Evolutionary conservation across 2,888 invertebrate species (phyloP).

Genomic region (Drosophila niveifrons): DNA sequence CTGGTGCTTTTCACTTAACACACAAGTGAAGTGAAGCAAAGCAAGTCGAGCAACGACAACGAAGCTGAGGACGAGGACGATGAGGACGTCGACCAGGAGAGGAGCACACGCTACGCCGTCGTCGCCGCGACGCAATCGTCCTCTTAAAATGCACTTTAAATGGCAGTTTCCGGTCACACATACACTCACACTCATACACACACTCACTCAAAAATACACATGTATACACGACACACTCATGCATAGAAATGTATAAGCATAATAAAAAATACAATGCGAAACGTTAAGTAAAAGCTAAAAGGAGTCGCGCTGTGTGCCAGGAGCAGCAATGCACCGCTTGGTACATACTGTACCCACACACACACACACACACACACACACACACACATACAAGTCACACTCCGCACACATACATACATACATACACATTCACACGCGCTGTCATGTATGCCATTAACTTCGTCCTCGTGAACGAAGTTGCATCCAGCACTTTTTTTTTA

Average conservation of each 20-base stretch:
- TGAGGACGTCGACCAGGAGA: constrained; percentile 31
- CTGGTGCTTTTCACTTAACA: constrained; percentile 67
- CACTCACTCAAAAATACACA: constrained; percentile 23
- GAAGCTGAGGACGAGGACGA: constrained; percentile 17
- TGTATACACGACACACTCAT: constrained; percentile 17
- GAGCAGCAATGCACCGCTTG: constrained; percentile 80
- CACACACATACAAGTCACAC: too few relatives aligned
- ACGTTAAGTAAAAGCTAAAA: constrained; percentile 64
- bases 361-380: constrained; percentile 26
- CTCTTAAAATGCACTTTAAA: constrained; percentile 83
- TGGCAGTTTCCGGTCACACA: constrained; percentile 84
- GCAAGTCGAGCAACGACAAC: constrained; percentile 13
- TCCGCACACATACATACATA: constrained; percentile 26
- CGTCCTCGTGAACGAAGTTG: constrained; percentile 48
- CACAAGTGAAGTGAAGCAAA: constrained; percentile 66
- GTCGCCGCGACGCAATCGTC: constrained; percentile 64
- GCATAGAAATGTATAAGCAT: constrained; percentile 62
- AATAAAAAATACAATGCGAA: constrained; percentile 69
- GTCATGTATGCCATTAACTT: constrained; percentile 68
- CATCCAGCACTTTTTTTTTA: constrained; percentile 55
- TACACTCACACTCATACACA: constrained; percentile 36
- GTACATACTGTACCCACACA: constrained; percentile 82
- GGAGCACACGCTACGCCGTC: constrained; percentile 37
- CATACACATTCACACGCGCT: constrained; percentile 43
- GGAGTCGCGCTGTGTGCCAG: constrained; percentile 77